Evolutionary conservation across 1,140 invertebrate species (phyloP), one percentile per base, ranked within the genome.

Genomic region (Drosophila biarmipes): DNA sequence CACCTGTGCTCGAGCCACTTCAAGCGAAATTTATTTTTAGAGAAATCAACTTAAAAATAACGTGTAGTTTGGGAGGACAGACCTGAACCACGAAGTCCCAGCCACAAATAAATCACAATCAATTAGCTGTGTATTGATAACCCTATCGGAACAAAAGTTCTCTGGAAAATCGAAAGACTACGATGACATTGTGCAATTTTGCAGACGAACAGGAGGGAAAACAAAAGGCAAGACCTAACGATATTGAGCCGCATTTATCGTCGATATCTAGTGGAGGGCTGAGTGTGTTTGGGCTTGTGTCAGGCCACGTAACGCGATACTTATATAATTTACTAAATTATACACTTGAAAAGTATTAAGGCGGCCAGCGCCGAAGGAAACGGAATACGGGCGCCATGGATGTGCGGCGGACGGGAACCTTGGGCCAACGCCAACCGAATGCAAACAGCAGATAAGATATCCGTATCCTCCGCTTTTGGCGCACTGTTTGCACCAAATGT

Each of bases 391-490:
- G 63, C 64, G 67, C 67, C 67, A 69, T 69, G 67, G 67, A 69
- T 69, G 48, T 56, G 14, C 14, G 46, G 57, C 42, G 67, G 63
- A 73, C 42, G 64, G 46, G 59, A 69, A 73, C 77, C 78, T 90
- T 90, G 82, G 73, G 77, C 62, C 63, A 66, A 64, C 37, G 80
- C 15, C 63, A 40, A 67, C 29, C 86, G 85, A 90, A 80, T 78
- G 85, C 85, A 90, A 90, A 90, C 85, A 90, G 69, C 62, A 85
- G 85, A 90, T 90, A 90, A 90, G 85, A 90, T 90, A 90, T 90
- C 85, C 86, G 79, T 90, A 90, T 90, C 85, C 85, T 90, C 76
- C 42, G 71, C 66, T 46, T 73, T 71, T 78, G 81, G 78, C 75
- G 55, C 76, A 77, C 45, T 89, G 84, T 89, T 89, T 89, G 68